phyloP scores from a whole-genome alignment of 2,888 invertebrate species.

The Stenoptilia bipunctidactyla region DNA sequence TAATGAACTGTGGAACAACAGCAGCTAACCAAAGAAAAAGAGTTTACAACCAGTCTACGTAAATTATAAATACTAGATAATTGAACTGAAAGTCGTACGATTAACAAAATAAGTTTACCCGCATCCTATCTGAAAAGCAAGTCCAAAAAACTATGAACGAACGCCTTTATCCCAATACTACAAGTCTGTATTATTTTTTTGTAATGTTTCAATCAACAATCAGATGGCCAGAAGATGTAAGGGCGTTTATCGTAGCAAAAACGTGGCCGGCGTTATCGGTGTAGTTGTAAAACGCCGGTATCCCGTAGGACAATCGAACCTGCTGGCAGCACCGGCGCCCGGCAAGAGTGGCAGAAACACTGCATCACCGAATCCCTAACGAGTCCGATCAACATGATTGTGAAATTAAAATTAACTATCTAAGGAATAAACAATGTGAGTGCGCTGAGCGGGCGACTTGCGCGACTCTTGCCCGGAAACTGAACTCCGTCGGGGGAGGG shows the following conservation, averaged over 20 bases:
- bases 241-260: neutral
- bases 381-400: slow-evolving; percentile 87
- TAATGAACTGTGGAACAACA: too few species aligned
- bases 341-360: slow-evolving; percentile 95
- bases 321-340: slow-evolving; percentile 83
- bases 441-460: slow-evolving; percentile 70
- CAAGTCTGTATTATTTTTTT: too few species aligned
- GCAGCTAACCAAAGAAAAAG: too few species aligned
- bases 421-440: slow-evolving; percentile 58
- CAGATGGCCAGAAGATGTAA: neutral
- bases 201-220: too few species aligned
- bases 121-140: too few species aligned
- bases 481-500: slow-evolving; percentile 68
- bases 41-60: too few species aligned
- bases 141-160: too few species aligned
- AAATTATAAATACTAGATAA: too few species aligned
- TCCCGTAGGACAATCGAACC: slow-evolving; percentile 49
- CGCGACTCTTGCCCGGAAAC: slow-evolving; percentile 74
- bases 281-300: slow-evolving; percentile 11
- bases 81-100: too few species aligned
- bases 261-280: too few species aligned
- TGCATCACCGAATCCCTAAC: slow-evolving; percentile 93
- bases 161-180: too few species aligned
- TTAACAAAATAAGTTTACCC: too few species aligned
- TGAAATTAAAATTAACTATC: slow-evolving; percentile 56